Conservation (phyloP, 2,797 vertebrate genomes). For the Esox lucius region DNA sequence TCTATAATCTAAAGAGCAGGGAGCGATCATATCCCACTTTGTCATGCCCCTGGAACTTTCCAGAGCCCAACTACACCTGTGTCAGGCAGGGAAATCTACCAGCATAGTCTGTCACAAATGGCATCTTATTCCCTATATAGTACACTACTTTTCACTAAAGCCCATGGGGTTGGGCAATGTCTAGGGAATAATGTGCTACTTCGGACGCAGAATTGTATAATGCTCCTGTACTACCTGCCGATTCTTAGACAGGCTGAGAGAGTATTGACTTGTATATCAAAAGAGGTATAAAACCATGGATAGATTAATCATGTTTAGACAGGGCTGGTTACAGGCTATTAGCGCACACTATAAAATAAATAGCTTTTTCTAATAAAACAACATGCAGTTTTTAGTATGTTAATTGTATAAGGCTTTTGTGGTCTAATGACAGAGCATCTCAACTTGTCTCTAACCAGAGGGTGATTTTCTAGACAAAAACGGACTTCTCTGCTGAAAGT, state of each 20-base stretch:
- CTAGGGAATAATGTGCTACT: background rate
- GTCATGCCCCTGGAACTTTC: conserved; percentile 65
- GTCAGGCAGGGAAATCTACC: conserved; percentile 63
- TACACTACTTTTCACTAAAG: background rate
- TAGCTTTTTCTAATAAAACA: background rate
- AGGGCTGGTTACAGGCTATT: conserved; percentile 7
- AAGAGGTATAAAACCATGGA: conserved; percentile 31
- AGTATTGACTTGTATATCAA: conserved; percentile 48
- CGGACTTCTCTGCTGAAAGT: background rate
- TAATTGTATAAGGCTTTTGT: background rate
- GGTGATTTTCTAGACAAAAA: background rate
- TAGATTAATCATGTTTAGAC: conserved; percentile 38
- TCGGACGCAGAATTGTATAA: background rate
- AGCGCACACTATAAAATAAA: background rate
- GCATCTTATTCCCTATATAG: background rate
- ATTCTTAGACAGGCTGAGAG: conserved; percentile 37
- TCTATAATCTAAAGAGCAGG: conserved; percentile 72
- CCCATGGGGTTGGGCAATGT: background rate
- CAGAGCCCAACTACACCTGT: conserved; percentile 45
- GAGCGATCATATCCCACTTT: conserved; percentile 70
- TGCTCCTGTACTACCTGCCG: conserved; percentile 20
- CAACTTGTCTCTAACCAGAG: background rate
- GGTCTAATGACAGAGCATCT: background rate
- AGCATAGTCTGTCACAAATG: conserved; percentile 47
- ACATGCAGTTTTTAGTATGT: conserved; percentile 10